Conservation (phyloP, 2,888 invertebrate genomes). For the Eremobia ochroleuca region DNA sequence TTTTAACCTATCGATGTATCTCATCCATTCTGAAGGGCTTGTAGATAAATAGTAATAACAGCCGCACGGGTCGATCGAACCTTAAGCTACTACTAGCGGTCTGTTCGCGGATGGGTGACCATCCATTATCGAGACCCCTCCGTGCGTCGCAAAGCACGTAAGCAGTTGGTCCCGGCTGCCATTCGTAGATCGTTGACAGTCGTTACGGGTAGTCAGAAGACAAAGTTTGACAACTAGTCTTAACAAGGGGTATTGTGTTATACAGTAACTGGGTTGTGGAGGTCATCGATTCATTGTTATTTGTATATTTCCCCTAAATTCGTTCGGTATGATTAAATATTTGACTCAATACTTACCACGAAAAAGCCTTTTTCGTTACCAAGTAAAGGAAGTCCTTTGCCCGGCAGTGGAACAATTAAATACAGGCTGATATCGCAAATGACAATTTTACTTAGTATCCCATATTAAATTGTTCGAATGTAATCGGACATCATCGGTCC, state of each 20-base stretch:
- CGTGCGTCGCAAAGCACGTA: background rate
- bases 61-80: background rate
- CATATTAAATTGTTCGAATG: background rate
- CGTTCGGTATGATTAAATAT: background rate
- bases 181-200: background rate
- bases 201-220: background rate
- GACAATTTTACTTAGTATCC: background rate
- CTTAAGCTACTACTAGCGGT: background rate
- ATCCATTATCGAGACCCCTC: background rate
- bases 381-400: background rate
- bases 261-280: background rate
- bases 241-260: background rate
- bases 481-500: background rate
- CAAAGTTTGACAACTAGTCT: background rate
- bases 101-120: background rate
- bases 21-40: background rate
- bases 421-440: background rate
- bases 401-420: background rate
- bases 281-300: background rate
- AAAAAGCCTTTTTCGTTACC: background rate
- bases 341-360: background rate
- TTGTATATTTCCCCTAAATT: background rate
- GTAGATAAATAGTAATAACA: background rate
- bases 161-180: background rate
- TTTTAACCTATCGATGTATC: slow-evolving; percentile 2